phyloP scores from a whole-genome alignment of 1,140 invertebrate species.

The Thaumetopoea pityocampa region DNA sequence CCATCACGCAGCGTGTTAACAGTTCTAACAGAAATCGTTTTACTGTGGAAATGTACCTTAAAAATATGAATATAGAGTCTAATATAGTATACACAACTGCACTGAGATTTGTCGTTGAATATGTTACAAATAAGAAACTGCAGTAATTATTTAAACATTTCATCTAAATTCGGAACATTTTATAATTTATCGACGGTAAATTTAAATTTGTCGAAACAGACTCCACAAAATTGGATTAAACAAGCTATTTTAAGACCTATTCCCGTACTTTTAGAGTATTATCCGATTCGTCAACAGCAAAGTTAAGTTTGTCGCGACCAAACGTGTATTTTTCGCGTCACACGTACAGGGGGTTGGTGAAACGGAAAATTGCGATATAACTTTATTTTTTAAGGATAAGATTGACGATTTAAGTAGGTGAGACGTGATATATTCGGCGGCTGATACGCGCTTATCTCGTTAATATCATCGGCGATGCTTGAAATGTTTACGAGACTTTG shows the following conservation, averaged over 20 bases:
- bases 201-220: slow-evolving; percentile 23
- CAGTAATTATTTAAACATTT: slow-evolving; percentile 12
- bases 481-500: too few species aligned
- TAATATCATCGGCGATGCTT: slow-evolving; percentile 24
- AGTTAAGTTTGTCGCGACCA: slow-evolving; percentile 15
- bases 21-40: slow-evolving; percentile 25
- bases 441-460: slow-evolving; percentile 39
- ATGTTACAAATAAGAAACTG: slow-evolving; percentile 27
- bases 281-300: not conserved
- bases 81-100: not conserved
- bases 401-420: slow-evolving; percentile 58
- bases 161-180: not conserved
- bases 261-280: too few species aligned
- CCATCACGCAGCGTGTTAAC: slow-evolving; percentile 56
- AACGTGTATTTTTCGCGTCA: slow-evolving; percentile 42
- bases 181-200: not conserved
- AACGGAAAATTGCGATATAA: slow-evolving; percentile 67
- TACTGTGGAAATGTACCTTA: slow-evolving; percentile 10
- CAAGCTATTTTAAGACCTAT: too few species aligned
- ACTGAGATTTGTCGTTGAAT: slow-evolving; percentile 15
- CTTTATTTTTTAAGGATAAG: slow-evolving; percentile 60
- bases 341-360: slow-evolving; percentile 42
- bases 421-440: slow-evolving; percentile 41
- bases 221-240: too few species aligned
- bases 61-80: not conserved